Evolutionary conservation across 2,797 vertebrate genomes (phyloP).

Genomic region (Sebastes cheni): DNA sequence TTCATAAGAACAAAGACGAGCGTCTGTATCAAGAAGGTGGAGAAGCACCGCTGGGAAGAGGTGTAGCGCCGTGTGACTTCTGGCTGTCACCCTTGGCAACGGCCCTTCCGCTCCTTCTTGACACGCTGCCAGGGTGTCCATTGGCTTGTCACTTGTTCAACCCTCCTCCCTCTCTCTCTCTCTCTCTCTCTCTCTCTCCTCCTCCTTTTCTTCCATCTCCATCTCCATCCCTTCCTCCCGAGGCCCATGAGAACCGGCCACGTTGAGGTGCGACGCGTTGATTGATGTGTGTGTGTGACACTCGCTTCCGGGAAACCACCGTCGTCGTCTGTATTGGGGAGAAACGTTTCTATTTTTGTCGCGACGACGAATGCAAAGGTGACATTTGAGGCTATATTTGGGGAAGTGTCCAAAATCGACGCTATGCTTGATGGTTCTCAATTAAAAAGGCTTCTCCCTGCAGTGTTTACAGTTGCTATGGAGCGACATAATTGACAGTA

Average conservation of each 20-base stretch:
- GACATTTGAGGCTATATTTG: background rate
- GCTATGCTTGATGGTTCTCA: background rate
- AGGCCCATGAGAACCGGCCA: constrained; percentile 36
- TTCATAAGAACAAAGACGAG: constrained; percentile 20
- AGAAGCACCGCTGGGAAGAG: constrained; percentile 3
- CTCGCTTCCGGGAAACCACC: constrained; percentile 35
- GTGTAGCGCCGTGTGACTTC: constrained; percentile 51
- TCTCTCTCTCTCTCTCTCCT: too few species aligned
- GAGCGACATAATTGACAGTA: constrained; percentile 42
- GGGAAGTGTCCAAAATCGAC: background rate
- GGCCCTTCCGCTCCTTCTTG: constrained; percentile 41
- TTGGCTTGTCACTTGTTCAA: constrained; percentile 60
- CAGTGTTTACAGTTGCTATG: constrained; percentile 34
- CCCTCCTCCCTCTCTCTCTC: background rate
- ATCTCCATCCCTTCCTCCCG: background rate
- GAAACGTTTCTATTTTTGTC: constrained; percentile 27
- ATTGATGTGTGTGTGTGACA: constrained; percentile 49
- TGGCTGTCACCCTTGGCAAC: constrained; percentile 65
- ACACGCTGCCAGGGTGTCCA: constrained; percentile 56
- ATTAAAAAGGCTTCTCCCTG: constrained; percentile 10
- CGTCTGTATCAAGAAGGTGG: background rate
- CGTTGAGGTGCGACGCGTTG: constrained; percentile 21
- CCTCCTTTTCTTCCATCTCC: background rate
- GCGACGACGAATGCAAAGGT: background rate
- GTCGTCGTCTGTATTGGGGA: background rate